Evolutionary conservation across 2,888 invertebrate genomes (phyloP), one percentile per base, ranked within the genome.

Genomic region (Rhabditophanes sp.): DNA sequence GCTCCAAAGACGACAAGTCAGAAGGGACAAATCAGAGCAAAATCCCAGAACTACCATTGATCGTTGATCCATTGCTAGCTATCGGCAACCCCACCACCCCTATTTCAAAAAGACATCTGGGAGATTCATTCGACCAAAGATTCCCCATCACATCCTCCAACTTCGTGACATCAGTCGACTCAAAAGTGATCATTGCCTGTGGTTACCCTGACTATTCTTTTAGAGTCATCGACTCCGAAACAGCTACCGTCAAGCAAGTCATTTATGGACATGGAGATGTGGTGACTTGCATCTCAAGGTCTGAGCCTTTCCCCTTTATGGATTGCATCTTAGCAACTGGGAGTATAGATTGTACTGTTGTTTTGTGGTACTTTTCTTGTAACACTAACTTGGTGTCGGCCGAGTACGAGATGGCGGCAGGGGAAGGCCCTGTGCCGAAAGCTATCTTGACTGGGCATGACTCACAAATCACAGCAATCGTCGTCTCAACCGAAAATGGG

Each of bases 161-260:
- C 68, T 96, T 93, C 71, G 84, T 93, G 18, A 88, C 88, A 17
- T 93, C 93, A 0, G 88, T 93, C 2, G 96, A 99, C 70, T 87
- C 87, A 62, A 60, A 84, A 46, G 88, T 85, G 70, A 76, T 99
- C 49, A 81, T 99, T 48, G 88, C 93, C 1, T 87, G 88, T 64
- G 96, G 96, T 33, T 96, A 93, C 72, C 93, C 93, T 84, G 96
- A 99, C 68, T 93, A 93, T 70, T 88, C 88, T 69, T 96, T 96
- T 72, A 73, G 96, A 5, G 85, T 96, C 12, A 93, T 90, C 69
- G 82, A 82, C 28, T 84, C 90, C 0, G 96, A 96, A 65, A 82
- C 72, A 83, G 90, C 87, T 1, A 84, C 87, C 74, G 87, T 93
- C 64, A 81, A 85, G 26, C 96, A 99, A 71, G 90, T 93, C 53